Base-by-base conservation (phyloP, 2,797 vertebrate genomes). In the Sebastes diploproa region DNA sequence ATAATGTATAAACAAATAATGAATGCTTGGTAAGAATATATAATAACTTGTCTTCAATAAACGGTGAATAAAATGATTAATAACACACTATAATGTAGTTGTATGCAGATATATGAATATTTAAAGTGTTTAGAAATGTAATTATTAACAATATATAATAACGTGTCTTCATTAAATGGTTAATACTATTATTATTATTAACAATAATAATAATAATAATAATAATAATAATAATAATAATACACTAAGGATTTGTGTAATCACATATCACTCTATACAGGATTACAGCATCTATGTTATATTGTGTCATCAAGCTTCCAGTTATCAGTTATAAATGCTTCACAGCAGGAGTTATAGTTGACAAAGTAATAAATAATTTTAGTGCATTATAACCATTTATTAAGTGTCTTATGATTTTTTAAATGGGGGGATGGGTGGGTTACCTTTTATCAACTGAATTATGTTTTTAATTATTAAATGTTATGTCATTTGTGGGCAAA, bases 11-110 rank as follows among this genome's bases (percentile, higher is more conserved):
- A 38, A 38, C 12, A 38, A 38, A 38, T 38, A 14, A 14, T 38
- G 0, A 38, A 38, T 38, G 36, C 36, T 38, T 38, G 36, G 36
- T 38, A 38, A 13, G 0, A 38, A 38, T 38, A 38, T 38, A 38
- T 38, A 38, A 38, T 38, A 14, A 38, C 4, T 0, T 34, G 32
- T 34, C 9, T 34, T 34, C 32, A 4, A 34, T 38, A 38, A 38
- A 38, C 5, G 5, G 36, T 38, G 14, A 38, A 14, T 38, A 38
- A 38, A 14, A 0, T 38, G 36, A 38, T 13, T 55, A 25, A 75
- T 58, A 10, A 36, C 16, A 54, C 16, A 36, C 3, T 34, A 0
- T 8, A 0, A 18, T 30, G 58, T 42, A 0, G 7, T 18, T n/a
- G 13, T 52, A 6, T 6, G 23, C 23, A 59, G 18, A 58, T 11